phyloP scores from a whole-genome alignment of 2,888 invertebrate genomes.

The Machimus atricapillus region DNA sequence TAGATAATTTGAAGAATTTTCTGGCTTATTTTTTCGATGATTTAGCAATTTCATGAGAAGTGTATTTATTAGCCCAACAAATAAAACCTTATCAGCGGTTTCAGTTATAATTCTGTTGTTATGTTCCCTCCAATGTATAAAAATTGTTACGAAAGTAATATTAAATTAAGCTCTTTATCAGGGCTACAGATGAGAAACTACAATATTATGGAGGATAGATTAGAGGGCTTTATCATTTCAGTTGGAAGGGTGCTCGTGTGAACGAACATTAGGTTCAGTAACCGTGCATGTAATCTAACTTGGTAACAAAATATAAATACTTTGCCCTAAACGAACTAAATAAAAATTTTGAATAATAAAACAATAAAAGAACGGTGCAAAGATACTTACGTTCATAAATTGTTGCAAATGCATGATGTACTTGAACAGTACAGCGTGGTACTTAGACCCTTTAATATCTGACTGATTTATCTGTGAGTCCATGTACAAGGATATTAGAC shows the following conservation, averaged over 20 bases:
- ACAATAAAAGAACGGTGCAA: neutral
- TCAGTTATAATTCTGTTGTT: neutral
- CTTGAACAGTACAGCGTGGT: conserved; percentile 71
- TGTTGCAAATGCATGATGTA: conserved; percentile 76
- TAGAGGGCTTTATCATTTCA: neutral
- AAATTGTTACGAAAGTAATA: neutral
- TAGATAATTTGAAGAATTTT: neutral
- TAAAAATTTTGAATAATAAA: neutral
- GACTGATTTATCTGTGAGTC: conserved; percentile 65
- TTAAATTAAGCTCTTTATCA: neutral
- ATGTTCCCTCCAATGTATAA: neutral
- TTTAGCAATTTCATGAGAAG: neutral
- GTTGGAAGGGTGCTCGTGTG: neutral
- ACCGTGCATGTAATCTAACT: neutral
- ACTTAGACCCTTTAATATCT: conserved; percentile 61
- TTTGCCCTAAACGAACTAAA: neutral
- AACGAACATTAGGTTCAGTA: neutral
- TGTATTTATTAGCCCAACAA: neutral
- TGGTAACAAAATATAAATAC: neutral
- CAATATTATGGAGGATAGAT: neutral
- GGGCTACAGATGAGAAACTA: neutral
- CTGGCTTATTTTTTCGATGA: neutral
- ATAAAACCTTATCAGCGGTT: neutral
- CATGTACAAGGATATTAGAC: conserved; percentile 76
- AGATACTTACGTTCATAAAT: conserved; percentile 71